Evolutionary conservation across 2,113 vertebrate species (phyloP), one percentile per base, ranked within the genome.

Genomic region (Labeo catla): DNA sequence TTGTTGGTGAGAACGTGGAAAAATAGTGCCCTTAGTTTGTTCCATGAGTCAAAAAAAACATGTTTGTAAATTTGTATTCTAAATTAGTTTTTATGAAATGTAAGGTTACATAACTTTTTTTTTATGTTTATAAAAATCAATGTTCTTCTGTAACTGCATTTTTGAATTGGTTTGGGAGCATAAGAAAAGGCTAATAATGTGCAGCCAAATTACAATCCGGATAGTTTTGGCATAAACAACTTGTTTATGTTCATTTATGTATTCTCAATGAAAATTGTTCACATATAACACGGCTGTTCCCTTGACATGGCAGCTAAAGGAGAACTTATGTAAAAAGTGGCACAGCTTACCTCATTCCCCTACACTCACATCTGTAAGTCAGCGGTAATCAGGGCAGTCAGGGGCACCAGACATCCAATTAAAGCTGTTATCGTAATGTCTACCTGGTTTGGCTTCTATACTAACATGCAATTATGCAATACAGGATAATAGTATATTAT

Each of bases 331-430:
- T 43, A 45, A 70, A 70, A 39, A 43, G 39, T 43, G 36, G 68
- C 39, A 72, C 39, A 72, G 16, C 39, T 72, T 72, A 52, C 74
- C 12, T 73, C 21, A 59, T 19, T 59, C 54, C 54, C 19, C 39
- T 49, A n/a, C 45, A 80, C n/a, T 63, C 65, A 43, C 77, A 88
- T 82, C 79, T 66, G 45, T 89, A 50, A 76, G 49, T 61, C 65
- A 86, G 61, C 47, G 47, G 57, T 84, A 84, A 76, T 21, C 52
- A 15, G 61, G 65, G 54, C 65, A 84, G 80, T 83, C 87, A 21
- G 47, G 52, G 16, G 45, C 45, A 66, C 76, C 89, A 89, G 86
- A 86, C 86, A 88, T 78, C 63, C 63, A 86, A 81, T 89, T 87
- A 88, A 84, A 88, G 70, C 36, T 50, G 66, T 73, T 80, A 80